Evolutionary conservation across 2,797 vertebrate genomes (phyloP).

Genomic region (Antennarius maculatus): DNA sequence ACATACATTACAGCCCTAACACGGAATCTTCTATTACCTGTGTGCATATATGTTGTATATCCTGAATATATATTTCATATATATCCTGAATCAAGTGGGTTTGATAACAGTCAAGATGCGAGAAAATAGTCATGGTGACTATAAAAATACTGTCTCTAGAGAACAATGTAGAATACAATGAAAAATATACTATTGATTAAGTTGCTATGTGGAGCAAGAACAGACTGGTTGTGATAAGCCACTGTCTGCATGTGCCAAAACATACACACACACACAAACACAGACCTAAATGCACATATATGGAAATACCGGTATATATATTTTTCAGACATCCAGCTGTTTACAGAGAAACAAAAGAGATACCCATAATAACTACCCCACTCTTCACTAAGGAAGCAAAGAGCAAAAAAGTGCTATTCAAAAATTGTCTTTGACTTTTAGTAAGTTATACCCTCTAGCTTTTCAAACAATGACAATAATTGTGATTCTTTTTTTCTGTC

Average conservation of each 20-base stretch:
- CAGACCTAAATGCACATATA: conserved; percentile 82
- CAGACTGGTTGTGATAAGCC: conserved; percentile 64
- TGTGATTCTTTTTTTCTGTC: conserved; percentile 68
- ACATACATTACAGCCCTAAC: conserved; percentile 75
- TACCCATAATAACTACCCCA: conserved; percentile 78
- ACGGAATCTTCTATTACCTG: conserved; percentile 67
- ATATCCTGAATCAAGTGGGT: conserved; percentile 75
- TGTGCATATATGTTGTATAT: conserved; percentile 43
- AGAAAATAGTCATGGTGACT: conserved; percentile 77
- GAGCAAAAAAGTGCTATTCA: conserved; percentile 85
- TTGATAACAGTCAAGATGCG: conserved; percentile 78
- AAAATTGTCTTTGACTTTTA: conserved; percentile 79
- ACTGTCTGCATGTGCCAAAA: conserved; percentile 78
- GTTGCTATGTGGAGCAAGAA: conserved; percentile 67
- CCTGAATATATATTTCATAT: conserved; percentile 68
- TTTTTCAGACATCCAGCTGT: conserved; percentile 85
- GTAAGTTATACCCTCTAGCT: conserved; percentile 79
- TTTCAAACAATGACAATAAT: conserved; percentile 75
- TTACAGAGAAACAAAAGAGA: conserved; percentile 84
- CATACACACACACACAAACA: conserved; percentile 77
- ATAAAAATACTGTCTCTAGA: conserved; percentile 82
- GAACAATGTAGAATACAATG: conserved; percentile 68
- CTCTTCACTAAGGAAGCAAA: conserved; percentile 81
- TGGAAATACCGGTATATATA: conserved; percentile 81
- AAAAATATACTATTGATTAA: conserved; percentile 77